These are phyloP conservation scores for Falco peregrinus DNA, from an alignment of 2,797 vertebrate species.

Conservation along the genomic window DNA sequence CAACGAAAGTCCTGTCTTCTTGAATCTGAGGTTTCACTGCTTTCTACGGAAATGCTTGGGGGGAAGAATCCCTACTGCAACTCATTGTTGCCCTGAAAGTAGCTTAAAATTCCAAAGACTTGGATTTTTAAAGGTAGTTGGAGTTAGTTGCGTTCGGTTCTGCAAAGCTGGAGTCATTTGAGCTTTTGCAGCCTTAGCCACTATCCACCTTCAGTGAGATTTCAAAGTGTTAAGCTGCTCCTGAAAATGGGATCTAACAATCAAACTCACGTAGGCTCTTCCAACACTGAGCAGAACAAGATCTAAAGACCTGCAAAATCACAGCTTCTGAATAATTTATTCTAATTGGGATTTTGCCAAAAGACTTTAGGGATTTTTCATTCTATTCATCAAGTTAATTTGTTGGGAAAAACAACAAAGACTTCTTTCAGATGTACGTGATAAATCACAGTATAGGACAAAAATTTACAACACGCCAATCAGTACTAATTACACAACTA, in stretches of 20 bases:
- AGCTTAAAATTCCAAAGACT: not conserved
- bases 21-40: not conserved
- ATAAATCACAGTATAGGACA: not conserved
- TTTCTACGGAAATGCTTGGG: not conserved
- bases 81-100: not conserved
- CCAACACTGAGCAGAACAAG: not conserved
- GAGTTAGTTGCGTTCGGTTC: not conserved
- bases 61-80: not conserved
- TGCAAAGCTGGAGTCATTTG: not conserved
- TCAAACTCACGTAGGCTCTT: not conserved
- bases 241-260: not conserved
- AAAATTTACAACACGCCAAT: not conserved
- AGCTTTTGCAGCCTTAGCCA: not conserved
- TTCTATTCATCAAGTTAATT: not conserved
- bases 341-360: not conserved
- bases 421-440: not conserved
- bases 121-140: not conserved
- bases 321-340: not conserved
- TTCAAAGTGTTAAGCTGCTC: not conserved
- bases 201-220: not conserved
- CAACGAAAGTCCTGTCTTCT: not conserved
- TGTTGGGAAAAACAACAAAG: not conserved
- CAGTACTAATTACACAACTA: not conserved
- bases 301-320: not conserved
- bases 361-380: not conserved